Evolutionary conservation across 2,113 vertebrate genomes (phyloP), one percentile per base, ranked within the genome.

Genomic region (Ascaphus truei): DNA sequence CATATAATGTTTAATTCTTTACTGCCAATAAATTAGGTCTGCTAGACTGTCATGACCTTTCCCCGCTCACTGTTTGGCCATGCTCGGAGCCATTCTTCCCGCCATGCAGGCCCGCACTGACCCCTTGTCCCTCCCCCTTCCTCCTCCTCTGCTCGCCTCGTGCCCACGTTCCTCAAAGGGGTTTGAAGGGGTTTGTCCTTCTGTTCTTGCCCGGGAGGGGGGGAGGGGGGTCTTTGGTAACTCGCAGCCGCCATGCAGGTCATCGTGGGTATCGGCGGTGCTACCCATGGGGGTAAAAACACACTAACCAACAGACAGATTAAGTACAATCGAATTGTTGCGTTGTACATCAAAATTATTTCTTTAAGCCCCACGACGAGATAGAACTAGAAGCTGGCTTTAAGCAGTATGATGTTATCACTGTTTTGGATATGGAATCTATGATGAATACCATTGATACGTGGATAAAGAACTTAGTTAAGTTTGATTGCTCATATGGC

Each of bases 331-430:
- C 94, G 77, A 96, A 93, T 90, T 96, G 95, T 81, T 95, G 95
- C 12, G 92, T 95, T 39, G 92, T 97, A 20, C 94, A 96, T 65
- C 95, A 97, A 74, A 95, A 96, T 43, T 92, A 95, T 83, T 97
- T 98, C 79, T 97, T 92, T 85, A 96, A 98, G 96, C 94, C 95
- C 78, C 96, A 96, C 79, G 95, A 97, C 88, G 92, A 98, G 86
- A 97, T 98, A 86, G 84, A 91, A 80, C 89, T 96, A 84, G 93
- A 95, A 88, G 94, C 95, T 86, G 96, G 95, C 79, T 98, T 97
- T 89, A 98, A 98, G 83, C 95, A 98, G 87, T 98, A 96, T 33
- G 95, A 98, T 79, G 93, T 95, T 75, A 89, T 95, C 15, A 90
- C 87, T 77, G 85, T 93, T 12, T 71, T 98, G 86, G 95, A 98